phyloP scores from a whole-genome alignment of 1,140 invertebrate species.

The Neotoxoptera formosana region DNA sequence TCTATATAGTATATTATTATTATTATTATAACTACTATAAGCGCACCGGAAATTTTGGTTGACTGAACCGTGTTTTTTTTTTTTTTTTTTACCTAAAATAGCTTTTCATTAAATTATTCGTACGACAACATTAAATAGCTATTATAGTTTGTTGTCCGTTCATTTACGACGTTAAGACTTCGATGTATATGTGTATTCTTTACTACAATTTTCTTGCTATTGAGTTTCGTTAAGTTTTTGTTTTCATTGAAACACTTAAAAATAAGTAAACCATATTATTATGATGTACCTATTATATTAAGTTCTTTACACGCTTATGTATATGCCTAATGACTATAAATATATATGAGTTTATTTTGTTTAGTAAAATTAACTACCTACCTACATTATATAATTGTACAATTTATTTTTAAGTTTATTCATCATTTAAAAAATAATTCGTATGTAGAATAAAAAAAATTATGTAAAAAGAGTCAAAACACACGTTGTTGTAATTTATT shows the following conservation, averaged over 20 bases:
- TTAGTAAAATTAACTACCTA: not conserved
- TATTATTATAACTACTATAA: not conserved
- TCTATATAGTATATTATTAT: not conserved
- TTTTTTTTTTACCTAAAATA: not conserved
- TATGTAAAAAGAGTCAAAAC: not conserved
- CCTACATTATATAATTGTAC: constrained; percentile 15
- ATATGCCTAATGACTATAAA: not conserved
- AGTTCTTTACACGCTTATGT: constrained; percentile 9
- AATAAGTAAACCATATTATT: constrained; percentile 15
- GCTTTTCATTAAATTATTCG: not conserved
- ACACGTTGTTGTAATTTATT: not conserved
- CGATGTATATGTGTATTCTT: not conserved
- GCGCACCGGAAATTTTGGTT: not conserved
- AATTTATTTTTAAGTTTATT: not conserved
- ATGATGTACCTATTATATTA: constrained; percentile 32
- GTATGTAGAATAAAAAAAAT: not conserved
- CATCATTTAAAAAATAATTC: not conserved
- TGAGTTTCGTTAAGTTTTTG: constrained; percentile 35
- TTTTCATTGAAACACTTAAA: constrained; percentile 4
- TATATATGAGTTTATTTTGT: not conserved
- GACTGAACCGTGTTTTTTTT: constrained; percentile 27
- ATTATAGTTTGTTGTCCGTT: not conserved
- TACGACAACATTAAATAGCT: not conserved
- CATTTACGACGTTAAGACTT: not conserved
- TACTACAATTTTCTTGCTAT: not conserved